These are phyloP conservation scores for Bos javanicus DNA, from an alignment of 2,113 vertebrate genomes.

Conservation along the genomic window DNA sequence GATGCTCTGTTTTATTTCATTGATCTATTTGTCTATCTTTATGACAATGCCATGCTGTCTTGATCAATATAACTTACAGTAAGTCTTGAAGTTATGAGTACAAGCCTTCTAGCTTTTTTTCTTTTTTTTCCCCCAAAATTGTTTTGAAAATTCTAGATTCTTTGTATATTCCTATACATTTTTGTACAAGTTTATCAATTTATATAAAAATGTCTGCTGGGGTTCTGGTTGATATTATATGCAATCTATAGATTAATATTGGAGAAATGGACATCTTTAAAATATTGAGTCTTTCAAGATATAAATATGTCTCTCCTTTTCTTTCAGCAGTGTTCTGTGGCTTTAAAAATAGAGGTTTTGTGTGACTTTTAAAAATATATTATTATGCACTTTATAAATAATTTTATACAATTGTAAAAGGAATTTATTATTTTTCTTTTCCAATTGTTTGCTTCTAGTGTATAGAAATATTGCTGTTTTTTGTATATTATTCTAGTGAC, in stretches of 20 bases:
- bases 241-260: neutral
- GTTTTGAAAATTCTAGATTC: neutral
- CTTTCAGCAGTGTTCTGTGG: neutral
- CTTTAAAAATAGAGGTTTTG: neutral
- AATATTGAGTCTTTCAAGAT: neutral
- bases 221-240: neutral
- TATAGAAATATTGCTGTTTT: neutral
- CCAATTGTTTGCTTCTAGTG: neutral
- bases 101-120: neutral
- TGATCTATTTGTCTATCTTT: neutral
- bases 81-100: neutral
- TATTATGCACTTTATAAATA: neutral
- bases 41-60: neutral
- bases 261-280: neutral
- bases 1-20: neutral
- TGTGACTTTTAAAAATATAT: neutral
- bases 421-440: neutral
- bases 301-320: neutral
- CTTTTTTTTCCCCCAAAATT: neutral
- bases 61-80: neutral
- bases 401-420: neutral
- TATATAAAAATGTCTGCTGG: neutral
- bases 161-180: neutral
- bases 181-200: neutral
- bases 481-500: neutral